Conservation (phyloP, 2,888 invertebrate genomes). For the Aquatica leii region DNA sequence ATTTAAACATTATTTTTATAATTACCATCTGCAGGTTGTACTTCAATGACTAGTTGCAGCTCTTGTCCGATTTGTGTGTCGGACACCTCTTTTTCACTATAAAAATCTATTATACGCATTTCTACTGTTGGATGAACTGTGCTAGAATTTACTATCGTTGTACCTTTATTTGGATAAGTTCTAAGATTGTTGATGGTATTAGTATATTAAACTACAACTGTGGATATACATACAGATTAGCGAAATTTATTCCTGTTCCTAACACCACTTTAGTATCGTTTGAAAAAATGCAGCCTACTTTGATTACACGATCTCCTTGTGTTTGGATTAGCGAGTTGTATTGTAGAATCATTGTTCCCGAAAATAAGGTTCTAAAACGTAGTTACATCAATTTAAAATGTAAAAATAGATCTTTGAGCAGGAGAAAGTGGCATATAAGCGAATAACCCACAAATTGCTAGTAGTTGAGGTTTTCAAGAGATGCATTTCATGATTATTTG, state of each 20-base stretch:
- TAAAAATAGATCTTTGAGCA: neutral
- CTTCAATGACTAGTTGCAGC: conserved; percentile 69
- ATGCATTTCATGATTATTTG: too few relatives aligned
- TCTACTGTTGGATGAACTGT: conserved; percentile 63
- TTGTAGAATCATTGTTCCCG: conserved; percentile 81
- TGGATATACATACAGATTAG: too few relatives aligned
- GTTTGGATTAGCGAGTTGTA: conserved; percentile 86
- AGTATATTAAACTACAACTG: too few relatives aligned
- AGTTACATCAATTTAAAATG: neutral
- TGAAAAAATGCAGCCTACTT: conserved; percentile 79
- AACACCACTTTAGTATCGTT: conserved; percentile 62
- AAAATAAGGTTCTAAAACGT: conserved; percentile 74
- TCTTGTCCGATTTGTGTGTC: conserved; percentile 75
- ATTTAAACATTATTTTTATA: conserved; percentile 14
- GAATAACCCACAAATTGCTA: too few relatives aligned
- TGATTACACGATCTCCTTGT: conserved; percentile 82
- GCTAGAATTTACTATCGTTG: conserved; percentile 62
- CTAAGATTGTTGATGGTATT: too few relatives aligned
- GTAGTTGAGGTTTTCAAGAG: too few relatives aligned
- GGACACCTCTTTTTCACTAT: conserved; percentile 66
- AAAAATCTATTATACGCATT: conserved; percentile 68
- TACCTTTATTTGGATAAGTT: conserved; percentile 59
- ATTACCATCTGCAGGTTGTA: conserved; percentile 65
- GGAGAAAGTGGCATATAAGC: neutral
- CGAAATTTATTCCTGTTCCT: conserved; percentile 47